Base-by-base conservation (phyloP, 2,888 invertebrate species). In the Lasioglossum marginatum region DNA sequence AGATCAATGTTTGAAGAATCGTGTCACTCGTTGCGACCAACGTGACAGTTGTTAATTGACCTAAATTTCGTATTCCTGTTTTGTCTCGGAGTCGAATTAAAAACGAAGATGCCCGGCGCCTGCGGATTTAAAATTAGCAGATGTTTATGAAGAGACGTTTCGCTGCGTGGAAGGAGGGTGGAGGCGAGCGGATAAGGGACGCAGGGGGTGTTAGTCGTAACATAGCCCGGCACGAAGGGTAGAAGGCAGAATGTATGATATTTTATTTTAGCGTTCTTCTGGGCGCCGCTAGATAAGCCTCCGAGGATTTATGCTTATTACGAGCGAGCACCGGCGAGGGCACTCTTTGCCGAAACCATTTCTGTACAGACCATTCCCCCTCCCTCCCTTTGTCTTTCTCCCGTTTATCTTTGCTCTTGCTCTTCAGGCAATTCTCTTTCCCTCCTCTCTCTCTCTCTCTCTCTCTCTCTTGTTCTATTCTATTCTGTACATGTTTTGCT, bases 241-340 rank as follows among this genome's bases (percentile, higher is more conserved):
- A 91, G 91, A 93, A 92, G 93, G 92, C 92, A 91, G 92, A 94
- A 93, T 93, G 94, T 94, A 93, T 94, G 94, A 95, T 94, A 94
- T 95, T 95, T 94, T 94, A 95, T 94, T 95, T 94, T 93, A 94
- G 92, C 94, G 93, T 94, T 95, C 94, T 94, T 95, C 94, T 94
- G 94, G 93, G 92, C 92, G 91, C 92, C 92, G 92, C 92, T 94
- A 95, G 95, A 95, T 95, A 95, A 95, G 94, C 95, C 94, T 92
- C 91, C 89, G 92, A 94, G 94, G 95, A 95, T 95, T 95, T 95
- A 95, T 95, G 94, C 94, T 95, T 95, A 95, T 95, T 95, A 95
- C 95, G 92, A 91, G 92, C 91, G 90, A 92, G 91, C 88, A 91
- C 90, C 89, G 82, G 91, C 85, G 89, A 88, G 91, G 88, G 87